Base-by-base conservation (phyloP, 1,140 invertebrate species). In the Achatina immaculata region DNA sequence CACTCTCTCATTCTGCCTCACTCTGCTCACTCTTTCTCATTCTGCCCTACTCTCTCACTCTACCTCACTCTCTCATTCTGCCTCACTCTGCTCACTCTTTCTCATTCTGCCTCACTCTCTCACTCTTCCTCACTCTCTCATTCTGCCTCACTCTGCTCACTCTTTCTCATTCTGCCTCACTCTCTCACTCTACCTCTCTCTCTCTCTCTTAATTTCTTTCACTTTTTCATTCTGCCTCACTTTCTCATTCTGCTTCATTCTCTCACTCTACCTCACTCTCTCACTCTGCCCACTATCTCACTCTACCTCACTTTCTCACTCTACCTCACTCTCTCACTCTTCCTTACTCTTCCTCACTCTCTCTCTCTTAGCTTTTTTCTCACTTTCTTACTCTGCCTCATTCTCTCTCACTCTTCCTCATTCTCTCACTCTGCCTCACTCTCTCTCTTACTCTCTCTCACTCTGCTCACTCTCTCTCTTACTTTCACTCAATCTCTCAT, bases 1-100 rank as follows among this genome's bases (percentile, higher is more conserved):
- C 73, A 24, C 48, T 31, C 11, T 55, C 73, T 76, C 65, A 31
- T 16, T 66, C 76, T 36, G 42, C 48, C 43, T 55, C 78, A 24
- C n/a, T 24, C n/a, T 66, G 7, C n/a, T 36, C 34, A 7, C 34
- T 66, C n/a, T 24, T 66, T 36, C 62, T 36, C n/a, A 7, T 36
- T 36, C 62, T 36, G 7, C 69, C n/a, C n/a, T 14, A 11, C 43
- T 28, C 43, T 51, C 36, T 43, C 16, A 21, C 43, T 43, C 38
- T 68, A 36, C 48, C 34, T 66, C 38, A 40, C 62, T 68, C 14
- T 78, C 55, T 43, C 2, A 9, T 66, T 36, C n/a, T n/a, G 9
- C 62, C n/a, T n/a, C n/a, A n/a, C n/a, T n/a, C n/a, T n/a, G n/a
- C n/a, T n/a, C n/a, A n/a, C n/a, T n/a, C n/a, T n/a, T 38, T 73